Evolutionary conservation across 2,797 vertebrate genomes (phyloP).

Genomic region (Glossophaga mutica): DNA sequence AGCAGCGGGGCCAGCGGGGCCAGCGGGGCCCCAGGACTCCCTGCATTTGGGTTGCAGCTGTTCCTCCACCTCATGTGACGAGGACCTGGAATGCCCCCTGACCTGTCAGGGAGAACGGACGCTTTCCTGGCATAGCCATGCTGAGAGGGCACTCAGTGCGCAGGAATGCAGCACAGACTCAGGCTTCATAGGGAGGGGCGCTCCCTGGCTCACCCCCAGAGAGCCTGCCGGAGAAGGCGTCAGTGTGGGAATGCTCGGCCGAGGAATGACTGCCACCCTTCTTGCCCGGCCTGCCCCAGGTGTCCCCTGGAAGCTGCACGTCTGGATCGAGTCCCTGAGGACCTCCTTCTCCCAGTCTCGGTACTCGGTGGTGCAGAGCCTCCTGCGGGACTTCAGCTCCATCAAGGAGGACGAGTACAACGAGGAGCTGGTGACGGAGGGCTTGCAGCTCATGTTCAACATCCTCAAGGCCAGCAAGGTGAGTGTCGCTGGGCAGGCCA

Average conservation of each 20-base stretch:
- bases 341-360: constrained; percentile 93
- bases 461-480: constrained; percentile 94
- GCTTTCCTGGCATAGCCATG: not conserved
- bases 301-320: constrained; percentile 95
- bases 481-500: not conserved
- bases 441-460: constrained; percentile 93
- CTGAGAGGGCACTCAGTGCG: not conserved
- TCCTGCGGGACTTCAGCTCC: constrained; percentile 91
- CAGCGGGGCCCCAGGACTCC: not conserved
- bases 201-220: rapidly evolving
- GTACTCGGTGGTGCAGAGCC: constrained; percentile 89
- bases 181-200: rapidly evolving
- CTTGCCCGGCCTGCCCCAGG: constrained; percentile 79
- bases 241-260: rapidly evolving
- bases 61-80: not conserved
- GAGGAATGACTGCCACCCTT: rapidly evolving
- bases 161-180: rapidly evolving
- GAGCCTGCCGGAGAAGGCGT: not conserved
- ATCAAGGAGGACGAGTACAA: constrained; percentile 96
- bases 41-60: not conserved
- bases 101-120: not conserved
- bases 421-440: constrained; percentile 89
- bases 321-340: constrained; percentile 95
- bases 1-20: too few species aligned
- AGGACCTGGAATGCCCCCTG: not conserved